These are phyloP conservation scores for Salvator merianae DNA, from an alignment of 2,113 vertebrate species.

Conservation along the genomic window DNA sequence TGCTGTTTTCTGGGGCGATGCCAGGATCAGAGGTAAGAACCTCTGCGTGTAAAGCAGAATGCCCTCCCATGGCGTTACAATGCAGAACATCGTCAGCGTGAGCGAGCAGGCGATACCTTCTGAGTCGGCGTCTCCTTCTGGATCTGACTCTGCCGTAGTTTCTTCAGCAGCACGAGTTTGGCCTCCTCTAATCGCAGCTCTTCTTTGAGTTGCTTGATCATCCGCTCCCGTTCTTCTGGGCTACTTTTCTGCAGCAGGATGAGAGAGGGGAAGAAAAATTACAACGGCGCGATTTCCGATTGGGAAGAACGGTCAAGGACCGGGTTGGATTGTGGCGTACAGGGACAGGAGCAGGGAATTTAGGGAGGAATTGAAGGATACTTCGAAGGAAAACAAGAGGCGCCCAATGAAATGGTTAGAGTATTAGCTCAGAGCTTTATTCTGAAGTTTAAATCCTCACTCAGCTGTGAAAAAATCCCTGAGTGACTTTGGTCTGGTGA, in stretches of 20 bases:
- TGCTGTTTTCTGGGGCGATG: no score
- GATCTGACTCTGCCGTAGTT: conserved; percentile 95
- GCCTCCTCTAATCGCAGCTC: conserved; percentile 95
- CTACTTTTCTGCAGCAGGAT: conserved; percentile 83
- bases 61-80: no score
- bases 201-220: conserved; percentile 93
- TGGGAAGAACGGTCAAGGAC: not conserved
- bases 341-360: not conserved
- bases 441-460: not conserved
- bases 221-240: conserved; percentile 86
- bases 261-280: not conserved
- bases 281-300: not conserved
- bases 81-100: no score
- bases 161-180: conserved; percentile 93
- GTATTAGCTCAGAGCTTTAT: not conserved
- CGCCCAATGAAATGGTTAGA: no score
- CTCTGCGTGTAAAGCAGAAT: no score
- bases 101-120: conserved; percentile 77
- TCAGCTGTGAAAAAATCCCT: not conserved
- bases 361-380: not conserved
- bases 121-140: conserved; percentile 89
- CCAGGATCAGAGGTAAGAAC: no score
- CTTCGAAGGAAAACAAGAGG: not conserved
- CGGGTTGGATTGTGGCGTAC: not conserved
- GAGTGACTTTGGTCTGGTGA: not conserved